Evolutionary conservation across 2,888 invertebrate species (phyloP).

Genomic region (Seira ritae): DNA sequence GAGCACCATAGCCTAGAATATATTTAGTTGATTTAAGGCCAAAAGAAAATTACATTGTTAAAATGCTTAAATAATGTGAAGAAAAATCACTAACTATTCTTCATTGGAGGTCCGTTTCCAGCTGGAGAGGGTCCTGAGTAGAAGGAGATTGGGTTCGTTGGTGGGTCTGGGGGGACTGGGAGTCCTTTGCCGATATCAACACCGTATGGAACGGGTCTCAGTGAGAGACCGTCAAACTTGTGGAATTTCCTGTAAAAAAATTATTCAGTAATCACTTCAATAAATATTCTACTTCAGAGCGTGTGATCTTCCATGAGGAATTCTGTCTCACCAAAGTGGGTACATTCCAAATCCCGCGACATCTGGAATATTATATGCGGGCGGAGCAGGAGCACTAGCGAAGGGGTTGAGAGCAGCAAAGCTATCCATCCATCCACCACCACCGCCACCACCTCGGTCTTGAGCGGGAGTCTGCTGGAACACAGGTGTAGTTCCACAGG

Average conservation of each 20-base stretch:
- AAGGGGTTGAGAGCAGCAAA: conserved; percentile 35
- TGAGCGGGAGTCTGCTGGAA: conserved; percentile 56
- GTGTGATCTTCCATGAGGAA: too few relatives aligned
- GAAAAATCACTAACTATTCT: too few relatives aligned
- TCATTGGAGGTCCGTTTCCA: too few relatives aligned
- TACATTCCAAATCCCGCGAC: conserved; percentile 67
- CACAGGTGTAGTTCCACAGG: conserved; percentile 25
- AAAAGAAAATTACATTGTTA: too few relatives aligned
- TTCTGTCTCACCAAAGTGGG: too few relatives aligned
- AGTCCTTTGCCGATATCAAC: conserved; percentile 64
- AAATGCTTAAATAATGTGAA: too few relatives aligned
- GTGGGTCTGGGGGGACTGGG: conserved; percentile 59
- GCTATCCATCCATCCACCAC: conserved; percentile 30
- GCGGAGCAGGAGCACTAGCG: conserved; percentile 22
- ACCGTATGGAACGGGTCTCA: conserved; percentile 74
- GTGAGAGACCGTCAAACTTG: conserved; percentile 74
- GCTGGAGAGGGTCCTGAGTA: too few relatives aligned
- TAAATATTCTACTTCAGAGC: neutral
- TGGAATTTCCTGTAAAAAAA: too few relatives aligned
- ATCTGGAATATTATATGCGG: conserved; percentile 44
- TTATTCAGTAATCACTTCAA: too few relatives aligned
- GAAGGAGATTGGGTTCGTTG: conserved; percentile 41
- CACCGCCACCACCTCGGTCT: conserved; percentile 50
- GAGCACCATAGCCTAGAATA: too few relatives aligned
- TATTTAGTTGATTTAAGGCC: too few relatives aligned